These are phyloP conservation scores for Trichogramma dendrolimi DNA, from an alignment of 2,888 invertebrate species.

Conservation along the genomic window DNA sequence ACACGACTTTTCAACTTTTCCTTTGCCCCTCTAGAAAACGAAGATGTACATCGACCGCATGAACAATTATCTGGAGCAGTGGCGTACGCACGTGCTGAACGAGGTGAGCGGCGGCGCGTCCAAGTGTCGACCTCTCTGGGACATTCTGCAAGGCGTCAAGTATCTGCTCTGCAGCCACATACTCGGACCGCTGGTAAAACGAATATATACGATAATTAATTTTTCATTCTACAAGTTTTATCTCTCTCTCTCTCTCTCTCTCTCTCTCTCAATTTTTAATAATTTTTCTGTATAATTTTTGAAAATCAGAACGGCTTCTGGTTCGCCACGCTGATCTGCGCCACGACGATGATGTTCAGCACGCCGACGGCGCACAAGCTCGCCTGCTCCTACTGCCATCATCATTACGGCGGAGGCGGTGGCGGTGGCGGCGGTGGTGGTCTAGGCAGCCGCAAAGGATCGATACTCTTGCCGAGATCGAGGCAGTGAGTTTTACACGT, in stretches of 20 bases:
- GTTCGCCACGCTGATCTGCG: constrained; percentile 62
- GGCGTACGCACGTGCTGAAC: constrained; percentile 63
- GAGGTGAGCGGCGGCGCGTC: constrained; percentile 65
- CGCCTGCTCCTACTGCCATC: constrained; percentile 52
- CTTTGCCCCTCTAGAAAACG: constrained; percentile 53
- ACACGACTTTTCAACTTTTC: too few species aligned
- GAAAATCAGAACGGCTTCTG: constrained; percentile 63
- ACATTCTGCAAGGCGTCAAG: constrained; percentile 65
- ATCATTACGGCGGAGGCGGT: constrained; percentile 28
- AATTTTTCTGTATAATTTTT: too few species aligned
- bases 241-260: background rate
- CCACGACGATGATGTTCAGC: constrained; percentile 58
- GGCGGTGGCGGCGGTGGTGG: too few species aligned
- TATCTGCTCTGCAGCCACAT: constrained; percentile 62
- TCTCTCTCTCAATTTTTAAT: background rate
- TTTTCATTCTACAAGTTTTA: background rate
- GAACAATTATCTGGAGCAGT: constrained; percentile 64
- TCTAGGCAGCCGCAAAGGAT: constrained; percentile 35
- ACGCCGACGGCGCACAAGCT: constrained; percentile 63
- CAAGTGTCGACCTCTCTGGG: constrained; percentile 69
- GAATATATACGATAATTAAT: constrained; percentile 1
- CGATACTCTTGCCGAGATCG: constrained; percentile 33
- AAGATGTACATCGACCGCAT: constrained; percentile 60
- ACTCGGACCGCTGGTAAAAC: constrained; percentile 61
- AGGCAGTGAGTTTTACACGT: constrained; percentile 39